Conservation (phyloP, 2,113 vertebrate genomes). For the Apodemus sylvaticus region DNA sequence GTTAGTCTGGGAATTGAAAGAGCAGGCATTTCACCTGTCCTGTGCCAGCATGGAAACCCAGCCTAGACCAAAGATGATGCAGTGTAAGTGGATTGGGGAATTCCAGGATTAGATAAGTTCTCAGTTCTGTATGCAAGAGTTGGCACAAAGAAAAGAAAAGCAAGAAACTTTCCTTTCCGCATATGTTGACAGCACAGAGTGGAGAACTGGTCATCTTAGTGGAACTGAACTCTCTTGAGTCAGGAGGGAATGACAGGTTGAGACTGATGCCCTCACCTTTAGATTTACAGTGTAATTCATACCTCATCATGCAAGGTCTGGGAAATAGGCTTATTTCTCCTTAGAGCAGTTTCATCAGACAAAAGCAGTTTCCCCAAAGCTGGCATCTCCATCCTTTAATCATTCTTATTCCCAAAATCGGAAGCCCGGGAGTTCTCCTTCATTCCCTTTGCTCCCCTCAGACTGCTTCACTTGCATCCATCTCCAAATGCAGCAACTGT, state of each 20-base stretch:
- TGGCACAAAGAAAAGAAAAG: not conserved
- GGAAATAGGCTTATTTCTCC: slow-evolving; percentile 23
- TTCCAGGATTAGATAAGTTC: not conserved
- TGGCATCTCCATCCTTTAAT: slow-evolving; percentile 30
- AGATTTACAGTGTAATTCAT: slow-evolving; percentile 48
- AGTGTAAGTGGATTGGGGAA: not conserved
- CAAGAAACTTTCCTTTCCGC: not conserved
- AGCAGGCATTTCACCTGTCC: slow-evolving; percentile 25
- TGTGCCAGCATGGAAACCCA: not conserved
- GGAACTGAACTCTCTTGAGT: slow-evolving; percentile 25
- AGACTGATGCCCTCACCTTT: not conserved
- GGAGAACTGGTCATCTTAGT: slow-evolving; percentile 21
- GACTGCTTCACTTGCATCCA: not conserved
- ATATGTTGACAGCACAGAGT: not conserved
- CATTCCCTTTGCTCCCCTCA: slow-evolving; percentile 13
- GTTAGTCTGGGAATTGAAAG: not conserved
- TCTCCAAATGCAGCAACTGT: slow-evolving; percentile 16
- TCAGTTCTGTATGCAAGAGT: not conserved
- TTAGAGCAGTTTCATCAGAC: slow-evolving; percentile 47
- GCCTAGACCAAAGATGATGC: not conserved
- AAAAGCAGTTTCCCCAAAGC: slow-evolving; percentile 21
- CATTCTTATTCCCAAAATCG: not conserved
- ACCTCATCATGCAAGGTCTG: not conserved
- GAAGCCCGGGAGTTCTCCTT: not conserved
- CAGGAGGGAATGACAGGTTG: not conserved